Conservation (phyloP, 2,888 invertebrate species). For the Patella ulyssiponensis region DNA sequence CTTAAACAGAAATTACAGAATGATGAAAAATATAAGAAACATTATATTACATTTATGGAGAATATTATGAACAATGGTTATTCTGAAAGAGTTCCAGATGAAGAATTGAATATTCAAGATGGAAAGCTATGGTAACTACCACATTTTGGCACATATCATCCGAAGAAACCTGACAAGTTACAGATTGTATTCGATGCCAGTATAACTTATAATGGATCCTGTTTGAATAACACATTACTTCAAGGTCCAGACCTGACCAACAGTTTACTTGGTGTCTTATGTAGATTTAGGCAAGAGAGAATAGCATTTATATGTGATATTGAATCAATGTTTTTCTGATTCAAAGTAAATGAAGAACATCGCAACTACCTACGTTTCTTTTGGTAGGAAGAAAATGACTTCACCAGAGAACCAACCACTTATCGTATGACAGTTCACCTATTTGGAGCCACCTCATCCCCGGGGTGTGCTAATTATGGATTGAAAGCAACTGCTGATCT, state of each 20-base stretch:
- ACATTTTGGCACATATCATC: slow-evolving; percentile 38
- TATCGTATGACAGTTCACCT: slow-evolving; percentile 17
- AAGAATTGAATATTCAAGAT: slow-evolving; percentile 7
- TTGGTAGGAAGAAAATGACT: slow-evolving; percentile 34
- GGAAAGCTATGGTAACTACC: slow-evolving; percentile 38
- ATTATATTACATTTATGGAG: slow-evolving; percentile 29
- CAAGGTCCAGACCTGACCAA: slow-evolving; percentile 47
- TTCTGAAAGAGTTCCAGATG: slow-evolving; percentile 25
- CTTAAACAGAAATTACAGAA: slow-evolving; percentile 3
- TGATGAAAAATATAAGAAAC: slow-evolving; percentile 11
- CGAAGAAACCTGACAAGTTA: slow-evolving; percentile 27
- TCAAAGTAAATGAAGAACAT: slow-evolving; percentile 30
- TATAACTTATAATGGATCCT: slow-evolving; percentile 32
- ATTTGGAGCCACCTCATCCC: slow-evolving; percentile 15
- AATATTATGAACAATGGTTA: slow-evolving; percentile 25
- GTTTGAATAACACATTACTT: slow-evolving; percentile 37
- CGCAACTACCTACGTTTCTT: slow-evolving; percentile 34
- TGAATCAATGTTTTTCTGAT: slow-evolving; percentile 38
- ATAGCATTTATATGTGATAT: slow-evolving; percentile 41
- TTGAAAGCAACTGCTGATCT: neutral
- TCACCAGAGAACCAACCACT: neutral
- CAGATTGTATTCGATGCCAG: slow-evolving; percentile 39
- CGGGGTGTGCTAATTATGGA: slow-evolving; percentile 14
- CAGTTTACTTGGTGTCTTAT: slow-evolving; percentile 41
- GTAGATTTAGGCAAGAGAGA: slow-evolving; percentile 38